Evolutionary conservation across 2,888 invertebrate genomes (phyloP).

Genomic region (Idaea aversata): DNA sequence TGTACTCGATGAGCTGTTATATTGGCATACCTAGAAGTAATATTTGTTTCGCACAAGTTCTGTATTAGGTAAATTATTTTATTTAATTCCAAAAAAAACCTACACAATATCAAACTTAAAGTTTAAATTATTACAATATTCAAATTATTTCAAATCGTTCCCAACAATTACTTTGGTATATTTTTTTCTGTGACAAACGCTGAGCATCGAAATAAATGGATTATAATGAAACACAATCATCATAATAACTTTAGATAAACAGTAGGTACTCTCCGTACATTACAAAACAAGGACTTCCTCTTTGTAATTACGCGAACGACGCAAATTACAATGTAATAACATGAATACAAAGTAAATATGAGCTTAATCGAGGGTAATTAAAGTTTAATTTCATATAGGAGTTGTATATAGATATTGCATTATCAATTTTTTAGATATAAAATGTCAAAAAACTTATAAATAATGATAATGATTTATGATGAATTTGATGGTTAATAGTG

Average conservation of each 20-base stretch:
- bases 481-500: too few relatives aligned
- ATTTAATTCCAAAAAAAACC: neutral
- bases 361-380: conserved; percentile 29
- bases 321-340: conserved; percentile 67
- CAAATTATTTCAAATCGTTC: conserved; percentile 31
- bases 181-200: conserved; percentile 37
- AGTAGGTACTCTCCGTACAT: conserved; percentile 58
- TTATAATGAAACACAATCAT: conserved; percentile 72
- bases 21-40: neutral
- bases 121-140: conserved; percentile 21
- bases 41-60: too few relatives aligned
- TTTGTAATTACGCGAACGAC: conserved; percentile 61
- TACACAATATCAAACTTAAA: neutral
- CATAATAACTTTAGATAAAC: conserved; percentile 64
- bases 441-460: too few relatives aligned
- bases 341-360: conserved; percentile 49
- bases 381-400: conserved; percentile 27
- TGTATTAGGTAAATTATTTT: too few relatives aligned
- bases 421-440: neutral
- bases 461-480: too few relatives aligned
- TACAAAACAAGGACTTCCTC: conserved; percentile 73
- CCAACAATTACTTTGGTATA: conserved; percentile 37
- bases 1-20: neutral
- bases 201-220: conserved; percentile 57
- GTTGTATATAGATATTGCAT: conserved; percentile 10